Conservation (phyloP, 2,113 vertebrate genomes). For the Boleophthalmus pectinirostris region DNA sequence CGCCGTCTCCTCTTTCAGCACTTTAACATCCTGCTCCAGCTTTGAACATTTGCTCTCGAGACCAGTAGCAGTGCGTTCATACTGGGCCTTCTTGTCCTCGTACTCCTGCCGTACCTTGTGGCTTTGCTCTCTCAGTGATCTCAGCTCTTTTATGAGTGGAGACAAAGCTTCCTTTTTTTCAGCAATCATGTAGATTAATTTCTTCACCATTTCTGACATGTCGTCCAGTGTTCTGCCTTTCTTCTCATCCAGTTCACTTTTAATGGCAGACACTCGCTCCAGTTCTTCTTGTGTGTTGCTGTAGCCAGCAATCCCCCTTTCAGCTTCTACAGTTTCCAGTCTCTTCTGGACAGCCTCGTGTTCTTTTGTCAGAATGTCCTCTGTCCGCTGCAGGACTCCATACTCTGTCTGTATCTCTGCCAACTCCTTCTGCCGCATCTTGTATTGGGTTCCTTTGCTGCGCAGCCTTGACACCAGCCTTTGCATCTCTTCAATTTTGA, state of each 20-base stretch:
- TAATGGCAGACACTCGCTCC: slow-evolving; percentile 91
- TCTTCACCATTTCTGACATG: slow-evolving; percentile 98
- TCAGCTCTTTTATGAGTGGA: slow-evolving; percentile 92
- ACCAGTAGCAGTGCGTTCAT: slow-evolving; percentile 92
- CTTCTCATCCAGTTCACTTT: slow-evolving; percentile 93
- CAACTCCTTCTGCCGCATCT: slow-evolving; percentile 89
- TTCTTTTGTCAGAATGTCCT: slow-evolving; percentile 88
- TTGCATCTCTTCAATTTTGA: slow-evolving; percentile 91
- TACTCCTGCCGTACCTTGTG: slow-evolving; percentile 89
- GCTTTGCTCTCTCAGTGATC: slow-evolving; percentile 86
- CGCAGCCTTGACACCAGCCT: slow-evolving; percentile 88
- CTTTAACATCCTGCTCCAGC: slow-evolving; percentile 94
- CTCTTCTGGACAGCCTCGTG: slow-evolving; percentile 85
- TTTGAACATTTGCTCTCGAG: slow-evolving; percentile 91
- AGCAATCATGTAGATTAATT: slow-evolving; percentile 85
- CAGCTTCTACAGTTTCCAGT: slow-evolving; percentile 88
- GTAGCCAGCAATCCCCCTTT: slow-evolving; percentile 91
- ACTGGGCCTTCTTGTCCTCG: slow-evolving; percentile 90
- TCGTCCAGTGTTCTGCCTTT: slow-evolving; percentile 91
- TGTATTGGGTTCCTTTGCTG: slow-evolving; percentile 87
- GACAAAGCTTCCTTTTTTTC: slow-evolving; percentile 92
- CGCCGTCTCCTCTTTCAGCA: slow-evolving; percentile 83
- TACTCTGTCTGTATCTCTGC: slow-evolving; percentile 86
- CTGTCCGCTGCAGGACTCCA: slow-evolving; percentile 91
- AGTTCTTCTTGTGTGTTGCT: slow-evolving; percentile 94